Percentiles rank a stretch among this genome's conserved stretches.
phyloP scores from a whole-genome alignment of 2,113 vertebrate species.

The Spea multiplicata region DNA sequence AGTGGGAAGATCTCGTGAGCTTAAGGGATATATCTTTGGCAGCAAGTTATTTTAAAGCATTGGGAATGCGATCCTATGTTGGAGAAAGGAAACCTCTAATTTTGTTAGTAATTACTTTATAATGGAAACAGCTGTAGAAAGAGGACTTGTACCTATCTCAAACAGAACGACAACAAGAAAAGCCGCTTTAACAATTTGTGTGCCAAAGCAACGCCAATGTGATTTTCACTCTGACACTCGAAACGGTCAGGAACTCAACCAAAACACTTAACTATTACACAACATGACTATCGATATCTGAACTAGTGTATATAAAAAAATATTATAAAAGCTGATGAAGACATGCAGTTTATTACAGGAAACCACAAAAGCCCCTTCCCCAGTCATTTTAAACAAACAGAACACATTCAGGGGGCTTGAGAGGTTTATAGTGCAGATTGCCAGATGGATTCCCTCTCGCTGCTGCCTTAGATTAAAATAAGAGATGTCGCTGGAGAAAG shows the following conservation, averaged over 20 bases:
- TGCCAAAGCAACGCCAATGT: too few relatives aligned
- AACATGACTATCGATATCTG: too few relatives aligned
- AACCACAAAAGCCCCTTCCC: neutral
- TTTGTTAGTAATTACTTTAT: neutral
- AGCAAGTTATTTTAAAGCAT: neutral
- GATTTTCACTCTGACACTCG: too few relatives aligned
- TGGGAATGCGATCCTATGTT: neutral
- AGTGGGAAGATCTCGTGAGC: too few relatives aligned
- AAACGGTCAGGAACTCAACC: too few relatives aligned
- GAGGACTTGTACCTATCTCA: neutral
- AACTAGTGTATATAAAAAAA: too few relatives aligned
- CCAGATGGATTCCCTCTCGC: neutral
- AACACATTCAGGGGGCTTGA: conserved; percentile 9
- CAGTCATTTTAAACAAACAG: conserved; percentile 10
- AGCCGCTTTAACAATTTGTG: neutral
- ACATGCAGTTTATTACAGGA: neutral
- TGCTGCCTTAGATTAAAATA: too few relatives aligned
- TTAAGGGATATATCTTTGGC: neutral
- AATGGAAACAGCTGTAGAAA: conserved; percentile 2
- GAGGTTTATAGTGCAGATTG: neutral
- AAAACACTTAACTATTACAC: too few relatives aligned
- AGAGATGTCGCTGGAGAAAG: too few relatives aligned
- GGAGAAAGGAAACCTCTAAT: neutral
- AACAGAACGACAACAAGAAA: neutral
- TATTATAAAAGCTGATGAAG: neutral